Conservation (phyloP, 1,140 invertebrate species). For the Harpegnathos saltator region DNA sequence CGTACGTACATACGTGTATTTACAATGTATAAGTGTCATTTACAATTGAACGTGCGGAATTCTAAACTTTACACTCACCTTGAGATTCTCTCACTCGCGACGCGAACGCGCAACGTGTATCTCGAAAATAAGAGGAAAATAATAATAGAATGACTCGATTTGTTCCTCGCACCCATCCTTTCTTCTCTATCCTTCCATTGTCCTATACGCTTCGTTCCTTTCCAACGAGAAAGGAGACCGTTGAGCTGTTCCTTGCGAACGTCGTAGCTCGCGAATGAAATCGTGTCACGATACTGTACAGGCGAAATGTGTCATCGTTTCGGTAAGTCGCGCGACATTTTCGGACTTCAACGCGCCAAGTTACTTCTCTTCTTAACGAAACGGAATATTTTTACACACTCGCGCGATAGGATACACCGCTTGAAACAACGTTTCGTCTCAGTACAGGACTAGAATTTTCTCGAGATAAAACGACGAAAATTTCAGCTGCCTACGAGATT, state of each 20-base stretch:
- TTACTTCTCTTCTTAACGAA: no score
- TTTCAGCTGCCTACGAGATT: no score
- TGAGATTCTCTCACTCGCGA: conserved; percentile 55
- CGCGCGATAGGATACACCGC: no score
- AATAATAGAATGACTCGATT: conserved; percentile 1
- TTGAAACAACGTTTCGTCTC: no score
- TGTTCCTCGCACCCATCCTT: not conserved
- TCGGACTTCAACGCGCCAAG: not conserved
- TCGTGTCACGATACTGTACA: conserved; percentile 33
- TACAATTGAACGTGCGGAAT: conserved; percentile 42
- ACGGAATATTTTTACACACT: no score
- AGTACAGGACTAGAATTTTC: no score
- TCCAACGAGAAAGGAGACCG: conserved; percentile 6
- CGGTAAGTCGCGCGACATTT: not conserved
- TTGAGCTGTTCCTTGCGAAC: conserved; percentile 30
- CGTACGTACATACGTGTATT: conserved; percentile 64
- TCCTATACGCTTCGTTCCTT: not conserved
- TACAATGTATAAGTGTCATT: conserved; percentile 60
- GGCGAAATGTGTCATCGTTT: conserved; percentile 5
- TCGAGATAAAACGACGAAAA: no score
- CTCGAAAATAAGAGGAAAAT: not conserved
- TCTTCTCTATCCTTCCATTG: not conserved
- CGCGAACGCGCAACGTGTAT: conserved; percentile 48
- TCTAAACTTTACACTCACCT: conserved; percentile 25
- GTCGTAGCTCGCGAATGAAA: not conserved